These are phyloP conservation scores for Aplysina aerophoba DNA, from an alignment of 37 sponge, comb jelly and placozoan species.

Conservation along the genomic window DNA sequence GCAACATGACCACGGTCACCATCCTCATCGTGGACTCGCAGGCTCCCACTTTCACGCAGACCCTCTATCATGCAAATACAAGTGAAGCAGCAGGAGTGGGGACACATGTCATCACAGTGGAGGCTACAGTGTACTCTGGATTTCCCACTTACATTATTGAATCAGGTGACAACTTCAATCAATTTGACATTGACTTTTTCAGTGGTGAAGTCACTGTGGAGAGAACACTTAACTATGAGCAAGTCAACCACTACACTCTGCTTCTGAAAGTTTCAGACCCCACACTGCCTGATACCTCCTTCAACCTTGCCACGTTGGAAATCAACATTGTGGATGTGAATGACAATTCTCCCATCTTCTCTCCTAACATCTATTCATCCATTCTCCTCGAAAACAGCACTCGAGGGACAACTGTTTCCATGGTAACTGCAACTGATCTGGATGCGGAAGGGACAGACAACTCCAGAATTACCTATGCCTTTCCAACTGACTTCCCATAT, in stretches of 20 bases:
- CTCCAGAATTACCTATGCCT: constrained; percentile 52
- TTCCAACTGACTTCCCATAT: background rate
- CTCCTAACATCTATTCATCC: constrained; percentile 18
- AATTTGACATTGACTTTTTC: constrained; percentile 48
- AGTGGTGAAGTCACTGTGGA: constrained; percentile 70
- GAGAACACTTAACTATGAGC: constrained; percentile 64
- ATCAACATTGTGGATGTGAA: constrained; percentile 47
- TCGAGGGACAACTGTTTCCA: constrained; percentile 35
- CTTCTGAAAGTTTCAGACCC: constrained; percentile 30
- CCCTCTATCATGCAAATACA: constrained; percentile 41
- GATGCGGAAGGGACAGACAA: constrained; percentile 50
- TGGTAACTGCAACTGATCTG: constrained; percentile 41
- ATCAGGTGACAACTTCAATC: constrained; percentile 10
- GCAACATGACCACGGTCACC: constrained; percentile 21
- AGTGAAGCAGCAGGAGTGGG: constrained; percentile 35
- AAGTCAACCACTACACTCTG: background rate
- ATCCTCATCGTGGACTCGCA: constrained; percentile 58
- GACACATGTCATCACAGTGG: constrained; percentile 40
- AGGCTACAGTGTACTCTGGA: constrained; percentile 8
- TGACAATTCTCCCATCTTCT: constrained; percentile 54
- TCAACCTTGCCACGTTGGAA: constrained; percentile 10
- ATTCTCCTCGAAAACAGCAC: constrained; percentile 50
- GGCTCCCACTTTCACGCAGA: constrained; percentile 60
- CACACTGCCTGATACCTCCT: constrained; percentile 19
- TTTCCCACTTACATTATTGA: constrained; percentile 33